Evolutionary conservation across 2,113 vertebrate species (phyloP).

Genomic region (Alosa alosa): DNA sequence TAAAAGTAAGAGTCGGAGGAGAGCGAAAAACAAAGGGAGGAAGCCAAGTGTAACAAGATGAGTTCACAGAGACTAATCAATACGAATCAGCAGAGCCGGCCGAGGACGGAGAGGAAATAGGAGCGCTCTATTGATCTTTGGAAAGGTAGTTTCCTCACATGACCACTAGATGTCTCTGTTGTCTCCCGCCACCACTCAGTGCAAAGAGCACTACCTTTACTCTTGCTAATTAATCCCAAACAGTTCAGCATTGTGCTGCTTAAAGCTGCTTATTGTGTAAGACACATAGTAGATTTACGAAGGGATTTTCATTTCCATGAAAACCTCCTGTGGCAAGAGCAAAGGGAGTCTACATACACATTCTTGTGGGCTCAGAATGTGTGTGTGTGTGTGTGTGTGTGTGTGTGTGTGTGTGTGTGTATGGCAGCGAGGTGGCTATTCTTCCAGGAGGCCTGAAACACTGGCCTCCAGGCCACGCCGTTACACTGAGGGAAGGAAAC

Average conservation of each 20-base stretch:
- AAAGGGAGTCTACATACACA: neutral
- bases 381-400: slow-evolving; percentile 5
- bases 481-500: neutral
- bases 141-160: slow-evolving; percentile 24
- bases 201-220: neutral
- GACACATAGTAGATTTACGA: neutral
- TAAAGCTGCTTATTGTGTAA: neutral
- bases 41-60: slow-evolving; percentile 40
- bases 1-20: neutral
- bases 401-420: neutral
- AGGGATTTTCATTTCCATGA: neutral
- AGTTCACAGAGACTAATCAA: neutral
- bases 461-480: neutral
- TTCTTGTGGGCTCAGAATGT: neutral
- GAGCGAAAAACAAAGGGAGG: slow-evolving; percentile 56
- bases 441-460: neutral
- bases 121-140: slow-evolving; percentile 4
- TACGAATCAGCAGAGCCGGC: slow-evolving; percentile 26
- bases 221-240: neutral
- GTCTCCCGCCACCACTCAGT: slow-evolving; percentile 20
- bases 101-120: neutral
- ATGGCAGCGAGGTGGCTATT: neutral
- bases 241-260: neutral
- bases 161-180: slow-evolving; percentile 66
- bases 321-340: neutral